Evolutionary conservation across 2,797 vertebrate genomes (phyloP).

Genomic region (Spheniscus humboldti): DNA sequence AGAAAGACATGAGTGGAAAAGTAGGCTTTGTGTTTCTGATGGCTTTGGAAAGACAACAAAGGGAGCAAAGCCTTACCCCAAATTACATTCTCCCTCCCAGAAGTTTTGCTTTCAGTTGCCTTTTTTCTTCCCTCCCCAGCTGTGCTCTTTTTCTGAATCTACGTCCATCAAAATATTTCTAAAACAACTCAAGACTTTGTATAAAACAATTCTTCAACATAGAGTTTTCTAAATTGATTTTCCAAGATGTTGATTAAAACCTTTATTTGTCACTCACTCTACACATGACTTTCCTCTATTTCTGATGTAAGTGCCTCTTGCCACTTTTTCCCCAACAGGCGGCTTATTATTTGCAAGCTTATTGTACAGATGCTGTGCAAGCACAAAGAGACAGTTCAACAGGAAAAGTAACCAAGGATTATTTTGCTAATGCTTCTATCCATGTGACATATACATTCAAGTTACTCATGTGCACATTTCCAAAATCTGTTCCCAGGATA

Average conservation of each 20-base stretch:
- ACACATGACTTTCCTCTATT: background rate
- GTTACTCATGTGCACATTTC: background rate
- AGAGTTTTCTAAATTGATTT: background rate
- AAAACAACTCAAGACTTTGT: background rate
- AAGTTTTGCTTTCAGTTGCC: background rate
- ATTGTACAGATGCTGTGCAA: background rate
- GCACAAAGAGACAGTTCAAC: background rate
- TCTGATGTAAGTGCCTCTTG: background rate
- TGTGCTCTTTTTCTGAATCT: background rate
- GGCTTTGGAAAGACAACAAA: background rate
- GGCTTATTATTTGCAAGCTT: background rate
- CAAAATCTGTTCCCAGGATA: slow-evolving; percentile 4
- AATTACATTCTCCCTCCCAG: background rate
- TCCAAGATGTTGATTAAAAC: background rate
- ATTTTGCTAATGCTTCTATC: background rate
- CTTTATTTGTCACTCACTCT: background rate
- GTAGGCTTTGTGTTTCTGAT: background rate
- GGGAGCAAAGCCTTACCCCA: background rate
- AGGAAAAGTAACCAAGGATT: background rate
- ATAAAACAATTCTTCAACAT: background rate
- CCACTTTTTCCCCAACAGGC: background rate
- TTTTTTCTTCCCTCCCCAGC: background rate
- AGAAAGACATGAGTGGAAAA: background rate
- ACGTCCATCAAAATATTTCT: background rate
- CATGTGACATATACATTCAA: background rate